These are phyloP conservation scores for Laticauda colubrina DNA, from an alignment of 2,113 vertebrate species.

Conservation along the genomic window DNA sequence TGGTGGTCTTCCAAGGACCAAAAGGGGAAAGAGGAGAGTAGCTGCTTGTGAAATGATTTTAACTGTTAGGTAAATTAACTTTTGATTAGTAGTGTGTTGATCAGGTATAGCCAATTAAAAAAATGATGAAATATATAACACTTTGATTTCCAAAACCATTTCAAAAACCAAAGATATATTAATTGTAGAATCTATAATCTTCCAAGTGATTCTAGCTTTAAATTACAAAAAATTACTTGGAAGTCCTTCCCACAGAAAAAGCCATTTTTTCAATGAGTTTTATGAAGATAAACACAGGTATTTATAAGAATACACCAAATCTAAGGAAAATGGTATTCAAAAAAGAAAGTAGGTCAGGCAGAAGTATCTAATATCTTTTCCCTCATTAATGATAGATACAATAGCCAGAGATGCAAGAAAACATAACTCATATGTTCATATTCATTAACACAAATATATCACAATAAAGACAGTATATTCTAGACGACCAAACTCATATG, in stretches of 20 bases:
- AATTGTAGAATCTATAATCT: background rate
- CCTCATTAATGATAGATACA: background rate
- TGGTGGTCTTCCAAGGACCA: constrained; percentile 1
- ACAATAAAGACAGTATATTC: background rate
- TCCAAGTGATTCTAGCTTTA: background rate
- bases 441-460: background rate
- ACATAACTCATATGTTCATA: background rate
- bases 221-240: background rate
- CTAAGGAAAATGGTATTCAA: background rate
- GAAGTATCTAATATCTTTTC: background rate
- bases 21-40: background rate
- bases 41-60: background rate
- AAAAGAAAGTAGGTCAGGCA: background rate
- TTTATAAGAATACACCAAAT: background rate
- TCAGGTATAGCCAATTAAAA: background rate
- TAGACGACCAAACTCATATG: background rate
- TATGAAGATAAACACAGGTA: background rate
- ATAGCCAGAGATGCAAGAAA: background rate
- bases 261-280: background rate
- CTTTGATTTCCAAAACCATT: background rate
- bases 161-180: background rate
- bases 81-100: background rate
- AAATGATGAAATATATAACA: background rate
- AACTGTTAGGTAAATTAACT: background rate
- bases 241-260: background rate